Conservation (phyloP, 1,140 invertebrate species). For the Triops longicaudatus region DNA sequence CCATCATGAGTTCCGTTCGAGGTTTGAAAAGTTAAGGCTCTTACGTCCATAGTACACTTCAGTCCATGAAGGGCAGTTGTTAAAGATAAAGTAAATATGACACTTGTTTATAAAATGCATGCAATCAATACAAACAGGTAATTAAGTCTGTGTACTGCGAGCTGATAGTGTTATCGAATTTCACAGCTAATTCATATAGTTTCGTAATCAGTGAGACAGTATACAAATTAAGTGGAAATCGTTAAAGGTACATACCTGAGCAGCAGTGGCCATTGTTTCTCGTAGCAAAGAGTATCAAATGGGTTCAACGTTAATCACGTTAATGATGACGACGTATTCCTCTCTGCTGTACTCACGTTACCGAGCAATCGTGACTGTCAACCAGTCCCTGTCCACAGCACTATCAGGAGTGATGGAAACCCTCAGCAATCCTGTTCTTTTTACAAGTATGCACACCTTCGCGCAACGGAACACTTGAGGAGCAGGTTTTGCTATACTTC, state of each 20-base stretch:
- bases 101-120: no score
- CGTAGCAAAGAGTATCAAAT: background rate
- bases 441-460: constrained; percentile 3
- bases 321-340: no score
- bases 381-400: background rate
- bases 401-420: background rate
- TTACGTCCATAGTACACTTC: no score
- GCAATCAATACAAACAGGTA: no score
- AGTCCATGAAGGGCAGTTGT: no score
- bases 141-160: no score
- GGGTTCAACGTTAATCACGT: background rate
- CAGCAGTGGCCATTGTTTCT: background rate
- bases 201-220: no score
- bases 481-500: background rate
- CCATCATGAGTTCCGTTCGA: no score
- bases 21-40: no score
- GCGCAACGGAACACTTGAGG: background rate
- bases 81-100: no score
- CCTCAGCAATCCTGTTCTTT: background rate
- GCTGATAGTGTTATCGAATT: no score
- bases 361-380: background rate
- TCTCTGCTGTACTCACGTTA: background rate
- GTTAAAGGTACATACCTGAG: background rate
- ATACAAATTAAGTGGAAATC: background rate
- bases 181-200: no score